Base-by-base conservation (phyloP, 2,888 invertebrate species). In the Dryobotodes eremita region DNA sequence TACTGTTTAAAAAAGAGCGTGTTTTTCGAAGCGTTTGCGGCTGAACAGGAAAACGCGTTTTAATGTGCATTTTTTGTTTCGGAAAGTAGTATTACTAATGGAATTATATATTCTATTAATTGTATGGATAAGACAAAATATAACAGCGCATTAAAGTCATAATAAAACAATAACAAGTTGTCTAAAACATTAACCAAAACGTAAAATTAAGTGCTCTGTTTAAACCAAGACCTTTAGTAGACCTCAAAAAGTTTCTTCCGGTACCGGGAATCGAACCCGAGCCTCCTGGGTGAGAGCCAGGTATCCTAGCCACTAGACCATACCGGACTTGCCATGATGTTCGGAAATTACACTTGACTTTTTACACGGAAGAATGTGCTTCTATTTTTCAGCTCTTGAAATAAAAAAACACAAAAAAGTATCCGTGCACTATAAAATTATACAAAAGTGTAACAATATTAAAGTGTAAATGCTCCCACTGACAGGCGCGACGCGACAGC, bases 241-340 rank as follows among this genome's bases (percentile, higher is more conserved):
- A 23, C 8, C 0, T 13, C 26, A 81, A 92, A 95, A 94, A 94
- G 84, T 48, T 36, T 59, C 76, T 97, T 97, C 97, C 97, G 96
- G 96, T 97, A 97, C 97, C 97, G 97, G 97, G 97, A 97, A 97
- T 97, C 97, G 97, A 97, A 97, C 97, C 97, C 97, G 97, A 96
- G 97, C 97, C 97, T 97, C 95, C 97, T 96, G 96, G 97, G 96
- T 97, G 97, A 97, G 94, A 97, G 94, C 97, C 97, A 97, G 97
- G 95, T 97, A 97, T 97, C 97, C 97, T 97, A 97, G 95, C 97
- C 97, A 97, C 97, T 97, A 97, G 97, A 97, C 97, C 97, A 97
- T 97, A 97, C 95, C 96, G 96, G 97, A 97, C n/a, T 31, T 57
- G 36, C 0, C 0, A 0, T 0, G 0, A 0, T 0, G 0, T 4